Evolutionary conservation across 2,797 vertebrate genomes (phyloP), one percentile per base, ranked within the genome.

Genomic region (Falco naumanni): DNA sequence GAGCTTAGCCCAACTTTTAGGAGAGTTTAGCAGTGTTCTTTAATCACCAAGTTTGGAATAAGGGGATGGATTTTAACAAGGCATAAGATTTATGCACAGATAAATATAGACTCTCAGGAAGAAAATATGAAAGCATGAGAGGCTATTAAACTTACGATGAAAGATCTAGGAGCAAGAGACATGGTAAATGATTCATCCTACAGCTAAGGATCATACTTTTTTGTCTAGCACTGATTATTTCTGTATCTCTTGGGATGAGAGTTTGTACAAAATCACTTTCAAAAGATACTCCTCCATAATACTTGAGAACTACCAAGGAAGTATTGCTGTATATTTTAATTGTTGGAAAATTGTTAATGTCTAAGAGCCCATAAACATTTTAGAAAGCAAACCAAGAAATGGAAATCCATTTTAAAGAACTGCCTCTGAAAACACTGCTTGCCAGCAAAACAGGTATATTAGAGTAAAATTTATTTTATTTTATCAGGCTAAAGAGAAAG

Each of bases 101-200:
- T 94, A 95, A 96, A 93, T 96, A 91, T 66, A 94, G 87, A 65
- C 63, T 59, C 21, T 33, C 21, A 43, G 53, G 63, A 91, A 93
- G 60, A 50, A 84, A 88, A 85, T 59, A 63, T 10, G 4, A 53
- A 94, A 87, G 37, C 82, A 59, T 50, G 66, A 93, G 72, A 91
- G 31, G n/a, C 57, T 94, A 90, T 93, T 96, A 92, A 95, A 89
- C 2, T 70, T 81, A 47, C 2, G 0, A 82, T 90, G 81, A 97
- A 96, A 89, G 56, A 53, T 74, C 54, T 80, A 88, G 72, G 65
- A 93, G 66, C 56, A 84, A 53, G n/a, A 95, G 64, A 89, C 37
- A 59, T 14, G 24, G 61, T 31, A 90, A 92, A 16, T 59, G 68
- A 95, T 93, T 96, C 59, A 92, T 95, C 50, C 66, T 75, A 33